Evolutionary conservation across 2,113 vertebrate genomes (phyloP).

Genomic region (Cervus canadensis): DNA sequence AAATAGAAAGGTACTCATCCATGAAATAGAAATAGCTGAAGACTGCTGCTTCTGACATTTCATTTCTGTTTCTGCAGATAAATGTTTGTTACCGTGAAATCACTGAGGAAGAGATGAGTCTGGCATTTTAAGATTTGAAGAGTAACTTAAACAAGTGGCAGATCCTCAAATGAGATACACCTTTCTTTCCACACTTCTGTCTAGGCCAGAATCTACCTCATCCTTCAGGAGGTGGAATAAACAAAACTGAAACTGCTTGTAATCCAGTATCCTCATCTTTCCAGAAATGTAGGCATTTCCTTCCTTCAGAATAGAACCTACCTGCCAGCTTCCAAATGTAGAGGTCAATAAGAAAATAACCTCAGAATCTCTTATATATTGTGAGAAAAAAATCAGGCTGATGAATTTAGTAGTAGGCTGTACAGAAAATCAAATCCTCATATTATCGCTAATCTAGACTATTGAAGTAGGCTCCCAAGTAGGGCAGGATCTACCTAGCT

Average conservation of each 20-base stretch:
- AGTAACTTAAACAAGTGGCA: background rate
- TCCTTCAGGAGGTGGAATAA: background rate
- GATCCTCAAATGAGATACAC: background rate
- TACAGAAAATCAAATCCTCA: background rate
- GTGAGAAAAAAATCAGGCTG: background rate
- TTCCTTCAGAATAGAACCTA: background rate
- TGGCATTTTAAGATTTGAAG: background rate
- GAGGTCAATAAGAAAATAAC: background rate
- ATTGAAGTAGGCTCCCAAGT: background rate
- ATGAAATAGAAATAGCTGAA: background rate
- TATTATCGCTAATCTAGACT: background rate
- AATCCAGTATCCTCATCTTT: background rate
- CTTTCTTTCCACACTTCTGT: background rate
- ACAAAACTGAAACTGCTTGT: background rate
- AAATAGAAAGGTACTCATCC: slow-evolving; percentile 21
- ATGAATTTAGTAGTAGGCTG: background rate
- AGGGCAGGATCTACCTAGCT: background rate
- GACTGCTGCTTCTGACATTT: background rate
- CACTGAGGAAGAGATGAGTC: background rate
- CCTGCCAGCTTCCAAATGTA: background rate
- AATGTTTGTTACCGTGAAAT: background rate
- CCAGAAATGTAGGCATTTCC: background rate
- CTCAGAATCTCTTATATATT: background rate
- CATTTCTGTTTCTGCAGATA: background rate
- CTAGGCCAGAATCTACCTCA: background rate